phyloP scores from a whole-genome alignment of 1,140 invertebrate species.

The Sarcophaga peregrina region DNA sequence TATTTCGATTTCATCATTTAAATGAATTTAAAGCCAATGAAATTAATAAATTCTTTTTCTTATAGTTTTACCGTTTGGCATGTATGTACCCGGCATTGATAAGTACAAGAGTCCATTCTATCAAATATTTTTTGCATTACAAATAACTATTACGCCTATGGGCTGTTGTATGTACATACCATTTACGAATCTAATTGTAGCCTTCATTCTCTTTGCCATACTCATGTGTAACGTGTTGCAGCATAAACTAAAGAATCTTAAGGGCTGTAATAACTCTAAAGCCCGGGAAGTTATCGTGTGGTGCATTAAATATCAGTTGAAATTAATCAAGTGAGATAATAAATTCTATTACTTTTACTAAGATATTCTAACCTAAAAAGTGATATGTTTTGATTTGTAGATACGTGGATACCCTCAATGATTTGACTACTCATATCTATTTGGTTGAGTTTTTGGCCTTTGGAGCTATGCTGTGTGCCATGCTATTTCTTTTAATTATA shows the following conservation, averaged over 20 bases:
- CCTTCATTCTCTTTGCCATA: constrained; percentile 59
- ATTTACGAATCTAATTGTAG: constrained; percentile 59
- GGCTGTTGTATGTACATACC: constrained; percentile 64
- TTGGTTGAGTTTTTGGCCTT: constrained; percentile 60
- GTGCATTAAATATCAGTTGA: constrained; percentile 58
- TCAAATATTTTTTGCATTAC: constrained; percentile 58
- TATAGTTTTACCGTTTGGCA: constrained; percentile 60
- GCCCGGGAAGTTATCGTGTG: constrained; percentile 51
- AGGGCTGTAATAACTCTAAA: constrained; percentile 40
- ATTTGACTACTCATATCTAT: constrained; percentile 54
- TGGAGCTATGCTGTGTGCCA: constrained; percentile 58
- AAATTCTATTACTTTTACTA: neutral
- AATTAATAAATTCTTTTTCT: no score
- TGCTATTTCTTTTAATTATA: constrained; percentile 58
- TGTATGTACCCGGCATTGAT: constrained; percentile 56
- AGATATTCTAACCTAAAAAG: no score
- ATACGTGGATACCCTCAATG: constrained; percentile 55
- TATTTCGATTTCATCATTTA: no score
- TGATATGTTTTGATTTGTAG: constrained; percentile 40
- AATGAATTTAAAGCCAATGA: no score
- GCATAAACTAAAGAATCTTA: constrained; percentile 52
- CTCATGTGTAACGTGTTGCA: constrained; percentile 58
- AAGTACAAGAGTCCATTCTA: constrained; percentile 59
- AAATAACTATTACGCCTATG: constrained; percentile 60
- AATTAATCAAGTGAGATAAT: constrained; percentile 50